These are phyloP conservation scores for Catamblyrhynchus diadema DNA, from an alignment of 2,797 vertebrate species.

Conservation along the genomic window DNA sequence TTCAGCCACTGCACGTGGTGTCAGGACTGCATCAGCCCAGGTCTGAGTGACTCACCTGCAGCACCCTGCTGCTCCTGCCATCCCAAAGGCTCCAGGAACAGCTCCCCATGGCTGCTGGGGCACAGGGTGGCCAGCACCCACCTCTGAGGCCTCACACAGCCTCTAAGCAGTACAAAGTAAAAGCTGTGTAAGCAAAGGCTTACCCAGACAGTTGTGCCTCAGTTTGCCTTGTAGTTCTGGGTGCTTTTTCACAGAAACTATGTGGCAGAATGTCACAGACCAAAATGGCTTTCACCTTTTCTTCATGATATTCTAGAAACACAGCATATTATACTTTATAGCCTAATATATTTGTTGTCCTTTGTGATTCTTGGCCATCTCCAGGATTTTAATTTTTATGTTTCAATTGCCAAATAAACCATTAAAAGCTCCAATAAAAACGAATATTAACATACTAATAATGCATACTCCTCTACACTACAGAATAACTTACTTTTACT, in stretches of 20 bases:
- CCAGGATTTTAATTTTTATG: not conserved
- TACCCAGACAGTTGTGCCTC: not conserved
- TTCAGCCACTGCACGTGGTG: not conserved
- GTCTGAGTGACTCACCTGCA: not conserved
- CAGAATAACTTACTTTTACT: conserved; percentile 48
- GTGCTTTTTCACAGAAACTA: not conserved
- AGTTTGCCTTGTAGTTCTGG: not conserved
- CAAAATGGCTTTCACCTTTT: not conserved
- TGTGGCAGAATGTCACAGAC: not conserved
- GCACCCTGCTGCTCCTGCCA: accelerated
- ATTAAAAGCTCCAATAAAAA: conserved; percentile 57
- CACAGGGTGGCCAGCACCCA: accelerated
- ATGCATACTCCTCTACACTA: not conserved
- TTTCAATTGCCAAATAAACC: conserved; percentile 44
- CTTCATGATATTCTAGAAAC: not conserved
- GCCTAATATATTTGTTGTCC: not conserved
- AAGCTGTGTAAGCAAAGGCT: not conserved
- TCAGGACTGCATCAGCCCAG: accelerated
- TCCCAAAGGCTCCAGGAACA: accelerated
- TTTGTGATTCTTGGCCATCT: conserved; percentile 33
- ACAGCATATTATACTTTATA: not conserved
- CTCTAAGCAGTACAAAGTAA: not conserved
- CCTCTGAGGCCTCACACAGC: not conserved
- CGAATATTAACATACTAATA: conserved; percentile 33
- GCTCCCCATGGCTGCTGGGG: not conserved